phyloP scores from a whole-genome alignment of 2,797 vertebrate genomes.

The Pangasius macronema region DNA sequence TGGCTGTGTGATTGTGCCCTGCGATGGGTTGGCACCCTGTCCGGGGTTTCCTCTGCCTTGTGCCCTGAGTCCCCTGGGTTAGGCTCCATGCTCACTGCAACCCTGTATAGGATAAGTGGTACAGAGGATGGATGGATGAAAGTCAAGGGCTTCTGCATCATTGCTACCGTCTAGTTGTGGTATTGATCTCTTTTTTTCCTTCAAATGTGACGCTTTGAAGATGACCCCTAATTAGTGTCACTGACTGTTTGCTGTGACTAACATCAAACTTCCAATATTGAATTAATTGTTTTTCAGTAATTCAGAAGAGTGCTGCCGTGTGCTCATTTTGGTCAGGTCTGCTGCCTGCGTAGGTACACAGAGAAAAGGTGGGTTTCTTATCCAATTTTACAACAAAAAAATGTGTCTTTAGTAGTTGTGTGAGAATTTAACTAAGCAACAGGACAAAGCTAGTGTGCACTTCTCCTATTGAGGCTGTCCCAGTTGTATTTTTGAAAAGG shows the following conservation, averaged over 20 bases:
- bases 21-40: no score
- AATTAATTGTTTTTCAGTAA: background rate
- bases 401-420: no score
- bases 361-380: no score
- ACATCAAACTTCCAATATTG: background rate
- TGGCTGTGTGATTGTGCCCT: no score
- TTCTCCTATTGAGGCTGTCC: no score
- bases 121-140: background rate
- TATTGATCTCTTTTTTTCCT: background rate
- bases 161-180: background rate
- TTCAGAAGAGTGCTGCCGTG: background rate
- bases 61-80: no score
- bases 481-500: no score
- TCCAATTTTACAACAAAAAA: no score
- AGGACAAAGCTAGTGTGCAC: background rate
- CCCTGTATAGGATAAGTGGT: no score
- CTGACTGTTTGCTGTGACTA: background rate
- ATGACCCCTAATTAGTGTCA: background rate
- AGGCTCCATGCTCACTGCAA: no score
- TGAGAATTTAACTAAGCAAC: background rate
- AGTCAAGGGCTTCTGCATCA: background rate
- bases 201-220: background rate
- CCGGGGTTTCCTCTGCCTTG: no score
- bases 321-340: background rate
- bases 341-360: no score